These are phyloP conservation scores for Platycheirus rosarum DNA, from an alignment of 2,888 invertebrate species.

Conservation along the genomic window DNA sequence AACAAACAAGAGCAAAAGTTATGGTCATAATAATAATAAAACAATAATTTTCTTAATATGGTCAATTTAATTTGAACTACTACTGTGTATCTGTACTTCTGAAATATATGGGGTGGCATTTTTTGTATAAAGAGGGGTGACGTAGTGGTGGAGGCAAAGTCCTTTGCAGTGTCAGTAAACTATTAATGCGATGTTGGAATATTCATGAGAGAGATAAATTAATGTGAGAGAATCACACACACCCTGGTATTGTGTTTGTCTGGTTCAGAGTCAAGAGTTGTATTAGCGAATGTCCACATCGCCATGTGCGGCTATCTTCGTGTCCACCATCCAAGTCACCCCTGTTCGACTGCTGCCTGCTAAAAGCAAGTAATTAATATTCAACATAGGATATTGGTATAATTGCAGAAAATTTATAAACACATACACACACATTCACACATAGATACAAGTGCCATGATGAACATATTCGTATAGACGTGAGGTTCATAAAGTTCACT, in stretches of 20 bases:
- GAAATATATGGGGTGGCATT: neutral
- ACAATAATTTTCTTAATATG: conserved; percentile 64
- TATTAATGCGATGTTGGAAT: conserved; percentile 68
- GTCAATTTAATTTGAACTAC: conserved; percentile 66
- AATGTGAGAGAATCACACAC: conserved; percentile 72
- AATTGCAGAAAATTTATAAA: conserved; percentile 67
- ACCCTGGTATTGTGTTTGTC: conserved; percentile 40
- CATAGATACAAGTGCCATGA: conserved; percentile 6
- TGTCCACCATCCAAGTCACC: neutral
- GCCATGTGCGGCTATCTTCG: conserved; percentile 20
- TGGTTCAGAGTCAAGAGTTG: conserved; percentile 25
- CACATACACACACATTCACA: neutral
- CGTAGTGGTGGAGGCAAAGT: conserved; percentile 43
- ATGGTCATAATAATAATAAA: conserved; percentile 59
- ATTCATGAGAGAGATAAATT: conserved; percentile 72
- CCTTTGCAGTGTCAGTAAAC: conserved; percentile 72
- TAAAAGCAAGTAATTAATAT: conserved; percentile 65
- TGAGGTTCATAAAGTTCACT: conserved; percentile 74
- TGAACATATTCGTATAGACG: conserved; percentile 41
- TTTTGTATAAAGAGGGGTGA: neutral
- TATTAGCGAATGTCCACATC: conserved; percentile 42
- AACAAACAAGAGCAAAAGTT: conserved; percentile 45
- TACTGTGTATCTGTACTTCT: neutral
- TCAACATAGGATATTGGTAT: conserved; percentile 72
- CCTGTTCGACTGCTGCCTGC: conserved; percentile 31